A percentile compares a stretch with the other conserved stretches of the same genome.
Conservation (phyloP, 2,113 vertebrate genomes). For the Micromys minutus region DNA sequence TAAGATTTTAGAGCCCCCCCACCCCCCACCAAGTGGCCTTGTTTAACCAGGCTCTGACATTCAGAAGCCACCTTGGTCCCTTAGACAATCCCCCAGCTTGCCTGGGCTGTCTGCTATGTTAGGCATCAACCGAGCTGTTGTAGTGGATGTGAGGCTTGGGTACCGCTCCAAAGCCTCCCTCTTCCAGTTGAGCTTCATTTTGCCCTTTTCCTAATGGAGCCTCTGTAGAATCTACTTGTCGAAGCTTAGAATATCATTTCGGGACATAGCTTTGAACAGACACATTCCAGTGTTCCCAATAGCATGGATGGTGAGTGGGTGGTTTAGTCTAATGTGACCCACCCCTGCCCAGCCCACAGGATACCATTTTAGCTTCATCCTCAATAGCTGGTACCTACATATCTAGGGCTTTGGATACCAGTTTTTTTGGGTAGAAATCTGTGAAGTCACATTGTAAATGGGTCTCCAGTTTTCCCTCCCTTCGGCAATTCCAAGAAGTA, state of each 20-base stretch:
- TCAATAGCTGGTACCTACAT: background rate
- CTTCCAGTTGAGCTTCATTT: background rate
- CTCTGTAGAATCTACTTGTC: background rate
- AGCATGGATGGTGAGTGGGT: no score
- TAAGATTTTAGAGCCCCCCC: background rate
- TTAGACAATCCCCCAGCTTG: background rate
- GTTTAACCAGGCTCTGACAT: background rate
- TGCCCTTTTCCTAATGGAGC: no score
- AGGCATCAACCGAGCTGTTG: no score
- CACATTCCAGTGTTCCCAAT: no score
- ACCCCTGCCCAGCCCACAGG: background rate
- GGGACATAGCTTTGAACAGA: background rate
- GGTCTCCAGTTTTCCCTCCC: background rate
- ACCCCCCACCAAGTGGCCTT: no score
- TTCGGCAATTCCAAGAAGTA: fast-evolving
- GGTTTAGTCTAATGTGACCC: background rate
- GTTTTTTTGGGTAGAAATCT: no score
- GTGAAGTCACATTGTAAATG: background rate
- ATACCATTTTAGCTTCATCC: background rate
- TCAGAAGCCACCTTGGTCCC: background rate
- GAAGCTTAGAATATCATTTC: background rate
- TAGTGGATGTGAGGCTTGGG: background rate
- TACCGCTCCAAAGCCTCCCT: background rate
- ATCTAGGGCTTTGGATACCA: background rate
- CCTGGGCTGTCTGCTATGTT: background rate